These are phyloP conservation scores for Hippocampus comes DNA, from an alignment of 2,113 vertebrate species.

Conservation along the genomic window DNA sequence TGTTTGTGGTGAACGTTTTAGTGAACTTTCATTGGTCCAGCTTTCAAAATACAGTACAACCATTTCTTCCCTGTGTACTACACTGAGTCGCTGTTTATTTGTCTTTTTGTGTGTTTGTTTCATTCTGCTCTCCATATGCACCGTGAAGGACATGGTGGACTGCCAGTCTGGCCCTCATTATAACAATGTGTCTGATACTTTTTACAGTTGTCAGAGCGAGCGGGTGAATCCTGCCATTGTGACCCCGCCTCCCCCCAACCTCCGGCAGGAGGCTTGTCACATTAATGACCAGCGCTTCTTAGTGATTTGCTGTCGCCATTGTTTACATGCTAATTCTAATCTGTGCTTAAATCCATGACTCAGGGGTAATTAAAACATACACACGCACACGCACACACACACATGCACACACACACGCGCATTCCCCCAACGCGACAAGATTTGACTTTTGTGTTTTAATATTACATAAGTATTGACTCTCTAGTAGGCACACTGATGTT, in stretches of 20 bases:
- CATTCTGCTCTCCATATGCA: conserved; percentile 20
- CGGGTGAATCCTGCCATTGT: conserved; percentile 59
- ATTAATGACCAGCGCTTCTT: conserved; percentile 64
- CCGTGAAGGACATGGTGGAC: conserved; percentile 56
- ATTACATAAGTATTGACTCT: neutral
- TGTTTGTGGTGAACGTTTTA: neutral
- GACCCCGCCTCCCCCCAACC: conserved; percentile 28
- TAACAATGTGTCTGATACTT: conserved; percentile 75
- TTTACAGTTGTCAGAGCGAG: conserved; percentile 70
- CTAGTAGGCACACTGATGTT: conserved; percentile 31
- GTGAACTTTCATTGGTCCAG: neutral
- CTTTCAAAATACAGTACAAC: neutral
- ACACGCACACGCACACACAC: too few species aligned
- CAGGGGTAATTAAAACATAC: conserved; percentile 48
- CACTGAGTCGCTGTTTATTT: neutral
- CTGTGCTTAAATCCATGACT: conserved; percentile 32
- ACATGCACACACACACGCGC: neutral
- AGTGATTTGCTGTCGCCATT: conserved; percentile 66
- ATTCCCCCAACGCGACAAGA: conserved; percentile 36
- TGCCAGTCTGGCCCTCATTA: conserved; percentile 66
- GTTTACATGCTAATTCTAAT: conserved; percentile 66
- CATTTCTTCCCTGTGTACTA: neutral
- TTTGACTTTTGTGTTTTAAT: conserved; percentile 1
- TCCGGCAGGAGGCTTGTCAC: conserved; percentile 58
- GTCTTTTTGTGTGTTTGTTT: neutral